A percentile compares a stretch with the other conserved stretches of the same genome.
phyloP scores from a whole-genome alignment of 2,113 vertebrate species.

The Alosa alosa region DNA sequence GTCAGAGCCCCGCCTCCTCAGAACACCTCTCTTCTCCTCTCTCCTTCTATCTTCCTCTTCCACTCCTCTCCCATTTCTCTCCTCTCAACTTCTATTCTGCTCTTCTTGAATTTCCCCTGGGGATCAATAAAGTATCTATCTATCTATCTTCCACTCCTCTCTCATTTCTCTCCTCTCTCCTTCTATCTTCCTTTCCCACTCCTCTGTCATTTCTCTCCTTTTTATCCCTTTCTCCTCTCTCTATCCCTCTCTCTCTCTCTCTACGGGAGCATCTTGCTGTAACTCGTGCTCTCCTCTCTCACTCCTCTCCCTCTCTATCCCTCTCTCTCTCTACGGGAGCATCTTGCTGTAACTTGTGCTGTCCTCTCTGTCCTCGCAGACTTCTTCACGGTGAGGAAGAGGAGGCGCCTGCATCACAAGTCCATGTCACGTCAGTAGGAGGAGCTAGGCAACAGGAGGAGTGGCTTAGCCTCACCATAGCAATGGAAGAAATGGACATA shows the following conservation, averaged over 20 bases:
- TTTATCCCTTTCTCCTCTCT: no score
- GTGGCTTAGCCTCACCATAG: constrained; percentile 39
- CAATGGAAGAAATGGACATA: constrained; percentile 39
- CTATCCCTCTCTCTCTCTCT: no score
- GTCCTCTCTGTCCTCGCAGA: constrained; percentile 54
- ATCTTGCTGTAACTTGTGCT: not conserved
- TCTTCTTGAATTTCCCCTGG: no score
- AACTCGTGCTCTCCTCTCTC: no score
- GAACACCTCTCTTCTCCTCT: not conserved
- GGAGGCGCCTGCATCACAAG: constrained; percentile 60
- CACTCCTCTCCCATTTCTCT: not conserved
- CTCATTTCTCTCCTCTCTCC: not conserved
- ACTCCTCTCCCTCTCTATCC: no score
- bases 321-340: no score
- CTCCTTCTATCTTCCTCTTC: not conserved
- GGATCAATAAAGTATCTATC: no score
- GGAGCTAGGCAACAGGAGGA: constrained; percentile 30
- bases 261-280: no score
- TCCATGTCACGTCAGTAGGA: constrained; percentile 53
- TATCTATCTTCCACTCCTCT: not conserved
- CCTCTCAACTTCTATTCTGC: not conserved
- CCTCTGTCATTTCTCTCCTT: not conserved
- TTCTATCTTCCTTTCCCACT: not conserved
- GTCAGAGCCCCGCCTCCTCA: constrained; percentile 47
- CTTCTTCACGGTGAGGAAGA: constrained; percentile 73